Evolutionary conservation across 2,113 vertebrate genomes (phyloP).

Genomic region (Sinocyclocheilus grahami): DNA sequence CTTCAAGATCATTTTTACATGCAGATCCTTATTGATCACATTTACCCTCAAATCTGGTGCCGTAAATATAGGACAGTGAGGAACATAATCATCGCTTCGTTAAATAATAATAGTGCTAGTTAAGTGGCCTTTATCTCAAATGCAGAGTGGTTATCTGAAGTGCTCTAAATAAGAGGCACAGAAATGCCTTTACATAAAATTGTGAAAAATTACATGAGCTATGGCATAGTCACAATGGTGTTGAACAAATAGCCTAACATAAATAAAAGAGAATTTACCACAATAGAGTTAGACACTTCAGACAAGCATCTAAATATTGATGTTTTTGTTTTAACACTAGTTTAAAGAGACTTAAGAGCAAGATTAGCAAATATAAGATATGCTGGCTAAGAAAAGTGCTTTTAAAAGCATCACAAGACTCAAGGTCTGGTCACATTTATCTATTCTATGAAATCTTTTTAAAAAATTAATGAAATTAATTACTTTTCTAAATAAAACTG

Average conservation of each 20-base stretch:
- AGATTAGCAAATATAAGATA: background rate
- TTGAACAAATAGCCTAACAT: background rate
- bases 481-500: no score
- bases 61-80: no score
- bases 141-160: background rate
- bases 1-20: background rate
- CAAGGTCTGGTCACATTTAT: background rate
- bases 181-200: background rate
- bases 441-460: no score
- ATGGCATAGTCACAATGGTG: background rate
- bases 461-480: no score
- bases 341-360: background rate
- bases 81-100: no score
- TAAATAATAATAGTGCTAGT: no score
- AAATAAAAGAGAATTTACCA: background rate
- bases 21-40: no score
- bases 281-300: background rate
- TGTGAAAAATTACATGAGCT: background rate
- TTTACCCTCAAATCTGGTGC: no score
- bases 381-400: background rate
- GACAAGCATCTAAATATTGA: background rate
- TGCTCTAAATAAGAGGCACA: slow-evolving; percentile 1
- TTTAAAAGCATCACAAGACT: background rate
- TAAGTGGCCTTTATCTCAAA: no score
- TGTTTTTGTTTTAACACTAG: background rate